Percentiles rank a stretch among this genome's conserved stretches.
Conservation (phyloP, 2,797 vertebrate genomes). For the Hydrophis major region DNA sequence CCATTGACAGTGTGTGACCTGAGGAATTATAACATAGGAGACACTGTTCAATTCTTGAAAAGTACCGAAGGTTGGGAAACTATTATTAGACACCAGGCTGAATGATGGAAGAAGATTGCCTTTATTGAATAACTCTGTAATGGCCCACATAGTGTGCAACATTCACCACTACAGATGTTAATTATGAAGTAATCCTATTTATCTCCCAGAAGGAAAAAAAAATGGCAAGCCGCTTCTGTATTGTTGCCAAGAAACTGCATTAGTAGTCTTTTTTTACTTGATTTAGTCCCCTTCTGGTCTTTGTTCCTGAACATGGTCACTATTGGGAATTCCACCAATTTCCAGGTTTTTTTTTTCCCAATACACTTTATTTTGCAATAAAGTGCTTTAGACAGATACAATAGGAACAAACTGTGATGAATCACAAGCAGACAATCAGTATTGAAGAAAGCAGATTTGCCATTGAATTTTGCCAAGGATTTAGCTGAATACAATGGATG, state of each 20-base stretch:
- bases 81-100: background rate
- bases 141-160: background rate
- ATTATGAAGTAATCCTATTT: background rate
- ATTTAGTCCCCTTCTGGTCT: background rate
- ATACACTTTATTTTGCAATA: background rate
- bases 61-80: background rate
- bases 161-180: background rate
- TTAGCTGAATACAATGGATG: background rate
- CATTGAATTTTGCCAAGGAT: background rate
- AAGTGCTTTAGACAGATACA: background rate
- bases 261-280: background rate
- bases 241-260: background rate
- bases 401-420: background rate
- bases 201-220: background rate
- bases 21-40: background rate
- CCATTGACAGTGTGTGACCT: background rate
- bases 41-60: background rate
- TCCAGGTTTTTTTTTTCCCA: background rate
- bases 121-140: background rate
- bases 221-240: background rate
- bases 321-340: background rate
- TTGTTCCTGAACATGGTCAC: background rate
- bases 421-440: background rate
- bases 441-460: background rate
- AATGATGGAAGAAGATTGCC: background rate